phyloP scores from a whole-genome alignment of 2,113 vertebrate genomes.

The Atlantisia rogersi region DNA sequence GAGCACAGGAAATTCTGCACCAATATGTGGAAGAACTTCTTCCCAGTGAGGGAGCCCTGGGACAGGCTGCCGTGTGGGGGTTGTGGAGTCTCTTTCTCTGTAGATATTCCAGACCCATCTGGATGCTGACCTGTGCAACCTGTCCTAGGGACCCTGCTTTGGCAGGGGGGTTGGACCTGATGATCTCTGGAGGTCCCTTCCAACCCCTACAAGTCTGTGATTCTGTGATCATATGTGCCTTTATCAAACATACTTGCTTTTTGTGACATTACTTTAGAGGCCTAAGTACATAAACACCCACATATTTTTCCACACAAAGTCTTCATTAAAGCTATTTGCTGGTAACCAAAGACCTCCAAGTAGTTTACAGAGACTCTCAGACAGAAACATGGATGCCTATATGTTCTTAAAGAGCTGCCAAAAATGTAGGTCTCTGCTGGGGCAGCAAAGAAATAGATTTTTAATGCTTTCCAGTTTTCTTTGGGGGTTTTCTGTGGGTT shows the following conservation, averaged over 20 bases:
- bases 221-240: background rate
- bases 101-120: too few species aligned
- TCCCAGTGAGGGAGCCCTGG: too few species aligned
- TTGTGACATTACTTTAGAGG: background rate
- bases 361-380: background rate
- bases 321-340: background rate
- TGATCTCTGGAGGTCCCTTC: too few species aligned
- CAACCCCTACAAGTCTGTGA: too few species aligned
- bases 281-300: background rate
- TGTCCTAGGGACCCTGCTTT: too few species aligned
- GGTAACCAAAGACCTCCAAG: background rate
- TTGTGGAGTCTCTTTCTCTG: too few species aligned
- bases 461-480: background rate
- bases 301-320: background rate
- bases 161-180: too few species aligned
- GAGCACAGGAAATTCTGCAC: too few species aligned
- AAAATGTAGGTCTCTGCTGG: background rate
- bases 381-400: background rate
- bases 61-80: too few species aligned
- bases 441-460: rapidly evolving
- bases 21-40: too few species aligned
- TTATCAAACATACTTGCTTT: background rate
- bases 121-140: too few species aligned
- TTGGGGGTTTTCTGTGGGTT: too few species aligned
- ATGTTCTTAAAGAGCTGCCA: background rate